phyloP scores from a whole-genome alignment of 2,888 invertebrate genomes.

The Petrolisthes manimaculis region DNA sequence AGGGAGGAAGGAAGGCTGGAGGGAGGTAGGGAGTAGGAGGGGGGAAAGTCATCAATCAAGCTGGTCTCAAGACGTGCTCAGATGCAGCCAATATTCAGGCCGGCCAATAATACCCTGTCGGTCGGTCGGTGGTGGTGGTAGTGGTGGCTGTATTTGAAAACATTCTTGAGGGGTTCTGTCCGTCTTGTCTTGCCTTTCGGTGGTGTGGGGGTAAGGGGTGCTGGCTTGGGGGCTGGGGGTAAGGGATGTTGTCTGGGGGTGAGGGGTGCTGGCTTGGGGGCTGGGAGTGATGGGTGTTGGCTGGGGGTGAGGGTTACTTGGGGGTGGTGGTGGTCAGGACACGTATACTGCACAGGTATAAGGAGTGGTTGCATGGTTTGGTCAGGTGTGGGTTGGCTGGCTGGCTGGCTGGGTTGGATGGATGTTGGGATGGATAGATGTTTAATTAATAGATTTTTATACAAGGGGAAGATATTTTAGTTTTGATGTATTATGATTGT shows the following conservation, averaged over 20 bases:
- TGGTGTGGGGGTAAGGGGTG: not conserved
- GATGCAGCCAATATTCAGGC: slow-evolving; percentile 33
- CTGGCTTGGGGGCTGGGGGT: not conserved
- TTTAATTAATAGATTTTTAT: no score
- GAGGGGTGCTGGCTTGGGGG: no score
- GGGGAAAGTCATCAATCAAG: slow-evolving; percentile 37
- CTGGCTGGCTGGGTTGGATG: no score
- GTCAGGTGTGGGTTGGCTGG: no score
- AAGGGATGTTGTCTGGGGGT: not conserved
- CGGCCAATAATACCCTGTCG: no score
- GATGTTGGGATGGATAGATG: no score
- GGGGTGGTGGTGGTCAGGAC: not conserved
- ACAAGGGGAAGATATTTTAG: no score
- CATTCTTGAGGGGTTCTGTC: not conserved
- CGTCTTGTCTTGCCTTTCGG: not conserved
- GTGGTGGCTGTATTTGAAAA: not conserved
- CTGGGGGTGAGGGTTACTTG: not conserved
- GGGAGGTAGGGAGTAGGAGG: not conserved
- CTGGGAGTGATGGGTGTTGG: not conserved
- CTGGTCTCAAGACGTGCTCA: slow-evolving; percentile 34
- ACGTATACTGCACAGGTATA: no score
- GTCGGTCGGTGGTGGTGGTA: no score
- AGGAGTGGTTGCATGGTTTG: no score
- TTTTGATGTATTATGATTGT: no score
- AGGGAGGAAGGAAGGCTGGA: not conserved